A percentile compares a stretch with the other conserved stretches of the same genome.
Conservation (phyloP, 2,113 vertebrate species). For the Gasterosteus aculeatus region DNA sequence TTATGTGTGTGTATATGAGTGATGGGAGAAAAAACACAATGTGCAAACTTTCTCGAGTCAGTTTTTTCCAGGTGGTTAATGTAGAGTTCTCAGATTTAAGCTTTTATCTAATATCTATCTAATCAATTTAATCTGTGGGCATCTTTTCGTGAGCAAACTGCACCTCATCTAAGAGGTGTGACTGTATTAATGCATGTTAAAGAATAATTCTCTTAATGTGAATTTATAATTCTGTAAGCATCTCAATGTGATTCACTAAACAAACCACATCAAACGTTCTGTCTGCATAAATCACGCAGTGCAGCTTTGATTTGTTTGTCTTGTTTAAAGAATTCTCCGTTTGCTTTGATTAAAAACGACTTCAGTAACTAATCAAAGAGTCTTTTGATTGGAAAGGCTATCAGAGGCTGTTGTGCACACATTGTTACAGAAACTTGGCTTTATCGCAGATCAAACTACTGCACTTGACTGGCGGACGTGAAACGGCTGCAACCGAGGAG, state of each 20-base stretch:
- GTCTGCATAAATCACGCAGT: neutral
- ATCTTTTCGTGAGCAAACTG: neutral
- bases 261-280: neutral
- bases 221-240: slow-evolving; percentile 9
- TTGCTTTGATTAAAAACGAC: slow-evolving; percentile 3
- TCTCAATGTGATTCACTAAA: neutral
- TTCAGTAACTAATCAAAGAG: neutral
- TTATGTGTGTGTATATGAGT: neutral
- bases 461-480: neutral
- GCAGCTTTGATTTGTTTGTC: neutral
- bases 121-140: neutral
- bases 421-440: neutral
- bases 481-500: neutral
- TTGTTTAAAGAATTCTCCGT: neutral
- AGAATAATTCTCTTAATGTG: neutral
- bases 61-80: neutral
- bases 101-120: neutral
- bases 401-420: no score
- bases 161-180: neutral
- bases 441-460: neutral
- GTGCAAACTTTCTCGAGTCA: neutral
- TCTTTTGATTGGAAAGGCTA: no score
- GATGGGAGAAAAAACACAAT: neutral
- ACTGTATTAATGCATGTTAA: neutral
- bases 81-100: neutral